phyloP scores from a whole-genome alignment of 2,797 vertebrate genomes.

The Lindbergichthys nudifrons region DNA sequence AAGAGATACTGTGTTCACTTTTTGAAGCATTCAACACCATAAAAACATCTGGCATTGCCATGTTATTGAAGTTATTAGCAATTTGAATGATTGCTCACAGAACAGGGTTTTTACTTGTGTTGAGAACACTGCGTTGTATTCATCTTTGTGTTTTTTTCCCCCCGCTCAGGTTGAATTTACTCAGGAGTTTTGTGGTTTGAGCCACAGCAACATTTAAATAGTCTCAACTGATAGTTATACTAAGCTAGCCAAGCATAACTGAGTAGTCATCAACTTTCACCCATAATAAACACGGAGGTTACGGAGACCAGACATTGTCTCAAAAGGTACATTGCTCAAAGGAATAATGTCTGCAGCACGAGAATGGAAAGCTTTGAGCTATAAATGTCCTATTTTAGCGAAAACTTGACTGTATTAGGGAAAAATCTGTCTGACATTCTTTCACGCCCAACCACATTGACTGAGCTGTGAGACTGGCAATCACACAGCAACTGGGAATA shows the following conservation, averaged over 20 bases:
- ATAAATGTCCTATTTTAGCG: not conserved
- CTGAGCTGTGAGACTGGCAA: not conserved
- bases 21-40: conserved; percentile 5
- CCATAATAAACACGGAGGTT: conserved; percentile 51
- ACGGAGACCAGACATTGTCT: conserved; percentile 42
- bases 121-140: conserved; percentile 54
- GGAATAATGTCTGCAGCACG: conserved; percentile 9
- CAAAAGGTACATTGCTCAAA: conserved; percentile 1
- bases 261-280: conserved; percentile 62
- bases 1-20: conserved; percentile 2
- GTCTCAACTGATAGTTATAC: conserved; percentile 54
- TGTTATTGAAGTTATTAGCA: conserved; percentile 36
- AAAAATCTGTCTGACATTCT: not conserved
- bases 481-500: not conserved
- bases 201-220: conserved; percentile 46
- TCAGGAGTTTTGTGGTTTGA: conserved; percentile 53
- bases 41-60: conserved; percentile 27
- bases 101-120: conserved; percentile 34
- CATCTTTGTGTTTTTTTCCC: conserved; percentile 26
- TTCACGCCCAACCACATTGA: not conserved
- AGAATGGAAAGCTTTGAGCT: not conserved
- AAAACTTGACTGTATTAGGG: not conserved
- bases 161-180: conserved; percentile 42
- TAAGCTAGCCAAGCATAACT: conserved; percentile 47
- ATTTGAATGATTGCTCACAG: conserved; percentile 36